A percentile compares a stretch with the other conserved stretches of the same genome.
Conservation (phyloP, 2,797 vertebrate genomes). For the Micrastur ruficollis region DNA sequence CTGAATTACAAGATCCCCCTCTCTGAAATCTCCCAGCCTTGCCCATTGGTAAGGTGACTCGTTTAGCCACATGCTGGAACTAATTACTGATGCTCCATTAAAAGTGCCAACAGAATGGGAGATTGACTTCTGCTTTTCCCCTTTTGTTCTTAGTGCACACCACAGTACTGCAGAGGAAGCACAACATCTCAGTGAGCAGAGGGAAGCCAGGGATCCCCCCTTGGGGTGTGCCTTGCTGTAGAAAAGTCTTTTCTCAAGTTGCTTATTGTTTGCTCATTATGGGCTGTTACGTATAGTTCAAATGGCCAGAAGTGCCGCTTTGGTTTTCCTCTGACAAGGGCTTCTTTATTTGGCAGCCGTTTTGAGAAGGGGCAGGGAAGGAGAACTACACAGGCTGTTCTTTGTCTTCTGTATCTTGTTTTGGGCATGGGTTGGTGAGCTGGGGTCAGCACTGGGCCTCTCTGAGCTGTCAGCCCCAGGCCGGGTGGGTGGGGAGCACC, state of each 20-base stretch:
- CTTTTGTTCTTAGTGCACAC: background rate
- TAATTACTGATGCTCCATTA: background rate
- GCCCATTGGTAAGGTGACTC: background rate
- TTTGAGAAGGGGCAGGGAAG: background rate
- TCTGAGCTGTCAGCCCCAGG: background rate
- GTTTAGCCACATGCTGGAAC: background rate
- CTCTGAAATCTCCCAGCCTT: background rate
- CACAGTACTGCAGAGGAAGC: background rate
- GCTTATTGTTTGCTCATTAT: background rate
- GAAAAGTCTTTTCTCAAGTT: background rate
- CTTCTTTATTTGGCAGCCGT: conserved; percentile 31
- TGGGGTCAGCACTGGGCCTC: background rate
- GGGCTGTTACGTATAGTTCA: background rate
- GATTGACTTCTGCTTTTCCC: background rate
- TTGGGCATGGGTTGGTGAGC: background rate
- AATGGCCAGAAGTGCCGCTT: background rate
- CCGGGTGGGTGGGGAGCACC: background rate
- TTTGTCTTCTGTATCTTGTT: conserved; percentile 39
- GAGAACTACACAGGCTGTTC: conserved; percentile 10
- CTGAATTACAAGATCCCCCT: background rate
- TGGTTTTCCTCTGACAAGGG: conserved; percentile 32
- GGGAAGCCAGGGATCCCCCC: background rate
- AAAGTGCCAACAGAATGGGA: background rate
- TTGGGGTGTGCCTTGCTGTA: background rate
- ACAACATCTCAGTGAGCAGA: background rate